A percentile compares a stretch with the other conserved stretches of the same genome.
phyloP scores from a whole-genome alignment of 2,113 vertebrate species.

The Rhea americana region DNA sequence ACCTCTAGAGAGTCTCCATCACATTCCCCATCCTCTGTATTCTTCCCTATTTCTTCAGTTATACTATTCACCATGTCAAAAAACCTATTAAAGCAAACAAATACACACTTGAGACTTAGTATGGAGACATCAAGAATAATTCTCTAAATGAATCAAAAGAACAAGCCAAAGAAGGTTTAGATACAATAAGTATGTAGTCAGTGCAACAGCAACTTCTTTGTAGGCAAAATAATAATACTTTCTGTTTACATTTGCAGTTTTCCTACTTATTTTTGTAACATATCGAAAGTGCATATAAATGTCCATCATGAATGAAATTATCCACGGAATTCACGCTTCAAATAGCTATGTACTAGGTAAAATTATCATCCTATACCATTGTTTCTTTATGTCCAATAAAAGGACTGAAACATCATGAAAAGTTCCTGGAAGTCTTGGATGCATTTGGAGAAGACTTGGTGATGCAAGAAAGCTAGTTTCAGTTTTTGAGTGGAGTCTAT shows the following conservation, averaged over 20 bases:
- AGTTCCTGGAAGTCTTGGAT: not conserved
- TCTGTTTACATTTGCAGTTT: not conserved
- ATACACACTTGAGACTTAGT: not conserved
- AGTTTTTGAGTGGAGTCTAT: not conserved
- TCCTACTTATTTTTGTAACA: not conserved
- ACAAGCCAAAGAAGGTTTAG: not conserved
- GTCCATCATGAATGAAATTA: not conserved
- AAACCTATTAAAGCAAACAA: slow-evolving; percentile 79
- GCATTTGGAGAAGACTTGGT: not conserved
- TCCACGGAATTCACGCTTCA: not conserved
- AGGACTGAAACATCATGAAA: not conserved
- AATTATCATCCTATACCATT: not conserved
- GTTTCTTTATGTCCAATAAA: not conserved
- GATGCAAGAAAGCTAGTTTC: not conserved
- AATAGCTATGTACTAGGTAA: not conserved
- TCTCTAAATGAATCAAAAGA: not conserved
- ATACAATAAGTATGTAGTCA: not conserved
- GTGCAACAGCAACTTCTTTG: not conserved
- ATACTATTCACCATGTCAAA: slow-evolving; percentile 96
- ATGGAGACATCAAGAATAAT: not conserved
- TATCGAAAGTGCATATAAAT: not conserved
- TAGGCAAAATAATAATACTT: not conserved
- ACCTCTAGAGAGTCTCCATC: slow-evolving; percentile 93
- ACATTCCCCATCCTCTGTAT: slow-evolving; percentile 90
- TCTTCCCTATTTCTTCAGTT: slow-evolving; percentile 89